phyloP scores from a whole-genome alignment of 2,113 vertebrate species.

The Gallinago media region DNA sequence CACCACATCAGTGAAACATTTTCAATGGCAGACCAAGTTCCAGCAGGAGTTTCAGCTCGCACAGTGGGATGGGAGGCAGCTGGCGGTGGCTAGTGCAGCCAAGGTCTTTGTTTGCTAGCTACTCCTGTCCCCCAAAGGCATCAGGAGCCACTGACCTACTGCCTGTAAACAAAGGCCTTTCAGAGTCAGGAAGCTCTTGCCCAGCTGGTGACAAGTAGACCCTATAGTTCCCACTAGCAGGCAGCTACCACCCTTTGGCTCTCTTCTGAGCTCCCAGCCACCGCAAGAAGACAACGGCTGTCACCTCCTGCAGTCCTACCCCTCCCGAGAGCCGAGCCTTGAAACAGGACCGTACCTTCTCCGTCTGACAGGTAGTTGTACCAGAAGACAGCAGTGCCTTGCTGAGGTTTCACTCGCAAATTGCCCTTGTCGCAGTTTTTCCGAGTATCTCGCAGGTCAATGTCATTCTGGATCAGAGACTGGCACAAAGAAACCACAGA shows the following conservation, averaged over 20 bases:
- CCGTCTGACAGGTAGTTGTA: slow-evolving; percentile 98
- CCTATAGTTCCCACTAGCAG: slow-evolving; percentile 15
- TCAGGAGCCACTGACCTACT: slow-evolving; percentile 53
- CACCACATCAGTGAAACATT: slow-evolving; percentile 55
- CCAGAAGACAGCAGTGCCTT: slow-evolving; percentile 94
- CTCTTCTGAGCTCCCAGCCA: neutral
- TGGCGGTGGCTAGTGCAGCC: slow-evolving; percentile 18
- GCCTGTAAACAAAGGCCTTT: slow-evolving; percentile 61
- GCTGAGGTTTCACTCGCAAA: slow-evolving; percentile 87
- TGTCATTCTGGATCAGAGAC: slow-evolving; percentile 91
- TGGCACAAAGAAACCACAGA: slow-evolving; percentile 51
- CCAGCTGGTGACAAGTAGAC: slow-evolving; percentile 32
- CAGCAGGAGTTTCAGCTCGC: slow-evolving; percentile 46
- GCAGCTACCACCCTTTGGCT: neutral
- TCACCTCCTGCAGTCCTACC: neutral
- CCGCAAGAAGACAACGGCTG: neutral
- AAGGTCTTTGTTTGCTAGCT: slow-evolving; percentile 60
- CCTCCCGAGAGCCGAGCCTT: neutral
- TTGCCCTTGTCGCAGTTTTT: slow-evolving; percentile 91
- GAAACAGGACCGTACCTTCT: slow-evolving; percentile 79
- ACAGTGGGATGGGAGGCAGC: slow-evolving; percentile 36
- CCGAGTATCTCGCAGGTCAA: slow-evolving; percentile 92
- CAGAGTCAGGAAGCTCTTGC: slow-evolving; percentile 43
- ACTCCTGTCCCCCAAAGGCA: slow-evolving; percentile 20
- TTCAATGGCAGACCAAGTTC: slow-evolving; percentile 50